phyloP scores from a whole-genome alignment of 2,888 invertebrate species.

The Hyposoter dolosus region DNA sequence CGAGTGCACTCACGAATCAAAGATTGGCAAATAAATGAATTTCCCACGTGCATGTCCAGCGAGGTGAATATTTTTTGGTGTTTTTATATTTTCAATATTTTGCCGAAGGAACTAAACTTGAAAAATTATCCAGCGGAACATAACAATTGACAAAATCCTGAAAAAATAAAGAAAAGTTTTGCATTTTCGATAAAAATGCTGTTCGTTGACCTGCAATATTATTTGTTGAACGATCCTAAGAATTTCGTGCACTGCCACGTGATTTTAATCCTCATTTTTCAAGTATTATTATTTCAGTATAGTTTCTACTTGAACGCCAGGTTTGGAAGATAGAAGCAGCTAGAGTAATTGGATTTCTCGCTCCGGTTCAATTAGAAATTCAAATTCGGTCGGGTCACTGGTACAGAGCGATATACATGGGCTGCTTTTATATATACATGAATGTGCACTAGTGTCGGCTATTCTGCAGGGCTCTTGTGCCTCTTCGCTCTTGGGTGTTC shows the following conservation, averaged over 20 bases:
- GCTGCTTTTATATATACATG: not conserved
- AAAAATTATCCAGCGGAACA: not conserved
- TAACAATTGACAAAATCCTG: not conserved
- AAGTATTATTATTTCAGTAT: constrained; percentile 12
- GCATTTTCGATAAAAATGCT: not conserved
- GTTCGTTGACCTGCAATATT: not conserved
- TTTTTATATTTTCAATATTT: not conserved
- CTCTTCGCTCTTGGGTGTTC: constrained; percentile 43
- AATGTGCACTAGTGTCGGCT: constrained; percentile 21
- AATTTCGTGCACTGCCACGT: not conserved
- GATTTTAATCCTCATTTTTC: not conserved
- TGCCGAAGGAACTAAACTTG: not conserved
- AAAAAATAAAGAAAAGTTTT: not conserved
- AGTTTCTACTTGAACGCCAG: constrained; percentile 54
- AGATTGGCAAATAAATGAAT: constrained; percentile 1
- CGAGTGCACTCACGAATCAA: constrained; percentile 21
- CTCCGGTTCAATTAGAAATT: constrained; percentile 82
- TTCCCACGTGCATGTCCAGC: constrained; percentile 18
- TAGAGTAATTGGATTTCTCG: constrained; percentile 72
- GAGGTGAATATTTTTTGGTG: not conserved
- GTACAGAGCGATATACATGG: constrained; percentile 41
- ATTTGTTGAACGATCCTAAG: not conserved
- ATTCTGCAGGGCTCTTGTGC: constrained; percentile 45
- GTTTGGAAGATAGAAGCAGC: constrained; percentile 61
- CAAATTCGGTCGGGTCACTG: constrained; percentile 78